Conservation (phyloP, 2,113 vertebrate species). For the Amphiprion percula region DNA sequence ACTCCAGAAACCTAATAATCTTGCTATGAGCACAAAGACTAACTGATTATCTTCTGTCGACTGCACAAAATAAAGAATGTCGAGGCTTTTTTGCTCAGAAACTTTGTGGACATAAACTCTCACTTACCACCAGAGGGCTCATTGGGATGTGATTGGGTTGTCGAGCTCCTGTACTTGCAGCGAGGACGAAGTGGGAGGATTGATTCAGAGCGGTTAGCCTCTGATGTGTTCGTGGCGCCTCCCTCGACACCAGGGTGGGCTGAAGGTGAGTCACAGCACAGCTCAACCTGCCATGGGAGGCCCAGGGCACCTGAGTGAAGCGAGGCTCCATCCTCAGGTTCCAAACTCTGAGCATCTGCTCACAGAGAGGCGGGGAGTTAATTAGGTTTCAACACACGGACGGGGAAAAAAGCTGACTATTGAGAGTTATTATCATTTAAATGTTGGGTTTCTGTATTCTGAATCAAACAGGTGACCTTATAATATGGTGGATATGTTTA, state of each 20-base stretch:
- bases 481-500: no score
- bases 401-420: not conserved
- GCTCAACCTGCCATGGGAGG: constrained; percentile 77
- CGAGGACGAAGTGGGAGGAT: constrained; percentile 14
- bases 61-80: not conserved
- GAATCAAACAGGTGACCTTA: no score
- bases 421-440: not conserved
- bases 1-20: not conserved
- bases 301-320: constrained; percentile 17
- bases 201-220: constrained; percentile 43
- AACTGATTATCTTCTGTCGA: not conserved
- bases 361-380: constrained; percentile 11
- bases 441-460: not conserved
- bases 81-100: not conserved
- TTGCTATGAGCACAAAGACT: not conserved
- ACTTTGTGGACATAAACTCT: not conserved
- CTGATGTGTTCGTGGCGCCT: not conserved
- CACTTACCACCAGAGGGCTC: constrained; percentile 41
- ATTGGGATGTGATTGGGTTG: not conserved
- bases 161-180: constrained; percentile 60
- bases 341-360: constrained; percentile 59
- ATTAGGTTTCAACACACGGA: not conserved
- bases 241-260: constrained; percentile 1
- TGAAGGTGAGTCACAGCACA: constrained; percentile 80
- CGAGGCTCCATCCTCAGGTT: not conserved